phyloP scores from a whole-genome alignment of 2,797 vertebrate genomes.

The Nothura maculosa region DNA sequence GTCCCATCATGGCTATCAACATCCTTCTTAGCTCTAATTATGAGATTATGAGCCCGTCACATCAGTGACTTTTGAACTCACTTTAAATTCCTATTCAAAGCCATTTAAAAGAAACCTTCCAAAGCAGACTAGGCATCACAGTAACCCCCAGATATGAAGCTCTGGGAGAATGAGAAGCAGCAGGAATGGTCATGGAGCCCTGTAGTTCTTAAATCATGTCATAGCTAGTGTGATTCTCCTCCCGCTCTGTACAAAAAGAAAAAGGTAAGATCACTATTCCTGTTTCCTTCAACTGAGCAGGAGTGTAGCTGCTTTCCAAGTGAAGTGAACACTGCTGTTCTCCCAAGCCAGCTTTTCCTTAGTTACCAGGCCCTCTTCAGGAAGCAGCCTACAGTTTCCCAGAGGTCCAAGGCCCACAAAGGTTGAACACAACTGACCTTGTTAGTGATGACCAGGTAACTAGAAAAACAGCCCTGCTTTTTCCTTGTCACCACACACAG shows the following conservation, averaged over 20 bases:
- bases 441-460: not conserved
- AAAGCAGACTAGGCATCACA: not conserved
- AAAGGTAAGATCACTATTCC: not conserved
- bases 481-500: not conserved
- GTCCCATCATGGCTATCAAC: not conserved
- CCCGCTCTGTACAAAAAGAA: no score
- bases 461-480: constrained; percentile 5
- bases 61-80: rapidly evolving
- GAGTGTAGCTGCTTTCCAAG: not conserved
- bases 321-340: not conserved
- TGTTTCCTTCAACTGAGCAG: not conserved
- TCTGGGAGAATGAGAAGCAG: not conserved
- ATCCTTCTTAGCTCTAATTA: not conserved
- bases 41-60: not conserved
- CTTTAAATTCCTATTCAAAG: not conserved
- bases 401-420: not conserved
- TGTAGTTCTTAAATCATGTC: not conserved
- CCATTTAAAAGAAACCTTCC: not conserved
- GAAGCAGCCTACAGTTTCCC: not conserved
- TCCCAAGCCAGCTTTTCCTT: not conserved
- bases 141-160: not conserved
- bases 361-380: not conserved
- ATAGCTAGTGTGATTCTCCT: not conserved
- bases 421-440: not conserved
- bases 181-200: not conserved